Conservation (phyloP, 2,797 vertebrate species). For the Fratercula arctica region DNA sequence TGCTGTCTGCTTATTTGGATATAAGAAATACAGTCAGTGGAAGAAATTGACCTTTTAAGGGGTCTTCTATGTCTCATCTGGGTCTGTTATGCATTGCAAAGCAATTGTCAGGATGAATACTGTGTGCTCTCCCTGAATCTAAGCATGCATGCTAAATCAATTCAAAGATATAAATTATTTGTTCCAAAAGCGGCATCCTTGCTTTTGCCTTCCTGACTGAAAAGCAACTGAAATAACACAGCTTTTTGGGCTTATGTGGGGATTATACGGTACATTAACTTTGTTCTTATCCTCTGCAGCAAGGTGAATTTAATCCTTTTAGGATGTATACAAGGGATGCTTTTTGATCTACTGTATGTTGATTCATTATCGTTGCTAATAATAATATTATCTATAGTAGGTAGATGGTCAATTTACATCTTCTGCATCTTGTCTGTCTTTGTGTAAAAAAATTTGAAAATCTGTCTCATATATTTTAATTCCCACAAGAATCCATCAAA, state of each 20-base stretch:
- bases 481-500: background rate
- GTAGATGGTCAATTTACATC: background rate
- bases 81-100: background rate
- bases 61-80: background rate
- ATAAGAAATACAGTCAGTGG: background rate
- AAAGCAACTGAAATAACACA: slow-evolving; percentile 14
- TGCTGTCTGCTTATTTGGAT: background rate
- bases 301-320: slow-evolving; percentile 31
- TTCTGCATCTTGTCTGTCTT: background rate
- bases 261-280: slow-evolving; percentile 15
- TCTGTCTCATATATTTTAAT: background rate
- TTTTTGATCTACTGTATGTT: background rate
- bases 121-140: background rate
- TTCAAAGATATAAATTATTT: slow-evolving; percentile 15
- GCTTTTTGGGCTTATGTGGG: background rate
- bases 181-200: background rate
- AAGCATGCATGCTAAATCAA: background rate
- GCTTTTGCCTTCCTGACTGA: background rate
- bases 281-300: slow-evolving; percentile 8
- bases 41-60: background rate
- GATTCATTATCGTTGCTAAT: background rate
- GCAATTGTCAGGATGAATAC: background rate
- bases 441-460: background rate
- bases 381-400: background rate
- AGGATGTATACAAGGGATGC: background rate